phyloP scores from a whole-genome alignment of 2,797 vertebrate genomes.

The Acipenser transmontanus region DNA sequence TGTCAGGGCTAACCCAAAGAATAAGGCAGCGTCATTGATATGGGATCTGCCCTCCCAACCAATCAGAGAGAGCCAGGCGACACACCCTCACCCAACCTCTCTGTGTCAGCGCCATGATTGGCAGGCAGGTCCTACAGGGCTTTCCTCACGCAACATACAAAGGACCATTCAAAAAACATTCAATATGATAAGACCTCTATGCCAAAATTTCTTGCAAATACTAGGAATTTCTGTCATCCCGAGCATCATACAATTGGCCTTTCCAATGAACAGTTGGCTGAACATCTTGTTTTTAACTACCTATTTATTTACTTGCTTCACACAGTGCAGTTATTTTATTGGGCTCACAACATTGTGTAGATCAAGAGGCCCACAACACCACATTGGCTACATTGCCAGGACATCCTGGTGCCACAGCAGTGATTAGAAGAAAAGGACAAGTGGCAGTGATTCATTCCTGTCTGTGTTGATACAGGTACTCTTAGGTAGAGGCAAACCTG shows the following conservation, averaged over 20 bases:
- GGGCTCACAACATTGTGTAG: slow-evolving; percentile 9
- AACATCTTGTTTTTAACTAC: slow-evolving; percentile 22
- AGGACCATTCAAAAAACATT: neutral
- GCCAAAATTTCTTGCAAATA: neutral
- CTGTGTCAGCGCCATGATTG: neutral
- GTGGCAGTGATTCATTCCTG: no score
- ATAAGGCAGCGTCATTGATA: no score
- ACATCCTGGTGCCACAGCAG: neutral
- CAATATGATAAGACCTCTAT: neutral
- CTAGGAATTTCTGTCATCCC: neutral
- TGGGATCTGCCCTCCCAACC: no score
- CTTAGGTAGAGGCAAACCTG: no score
- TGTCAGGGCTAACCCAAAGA: no score
- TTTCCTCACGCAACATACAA: neutral
- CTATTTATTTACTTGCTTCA: neutral
- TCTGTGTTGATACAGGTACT: no score
- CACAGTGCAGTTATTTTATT: neutral
- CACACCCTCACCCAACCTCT: neutral
- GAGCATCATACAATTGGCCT: neutral
- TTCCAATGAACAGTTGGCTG: slow-evolving; percentile 25
- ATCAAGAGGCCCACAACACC: slow-evolving; percentile 20
- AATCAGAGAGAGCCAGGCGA: no score
- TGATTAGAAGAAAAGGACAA: neutral
- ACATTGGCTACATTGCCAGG: slow-evolving; percentile 17
- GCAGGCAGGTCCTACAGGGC: neutral